Evolutionary conservation across 2,888 invertebrate genomes (phyloP).

Genomic region (Nymphalis c-album): DNA sequence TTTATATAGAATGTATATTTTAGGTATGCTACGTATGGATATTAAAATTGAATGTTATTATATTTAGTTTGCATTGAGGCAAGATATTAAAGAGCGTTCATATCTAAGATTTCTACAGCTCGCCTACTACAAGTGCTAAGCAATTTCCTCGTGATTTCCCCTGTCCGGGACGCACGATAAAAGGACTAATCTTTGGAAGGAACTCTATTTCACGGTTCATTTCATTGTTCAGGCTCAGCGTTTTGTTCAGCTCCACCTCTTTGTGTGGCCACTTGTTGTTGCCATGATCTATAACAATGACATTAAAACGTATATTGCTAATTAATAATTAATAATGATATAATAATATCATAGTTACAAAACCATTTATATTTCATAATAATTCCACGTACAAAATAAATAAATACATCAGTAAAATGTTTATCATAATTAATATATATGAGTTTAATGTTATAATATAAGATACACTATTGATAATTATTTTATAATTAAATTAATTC

Average conservation of each 20-base stretch:
- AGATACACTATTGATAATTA: too few species aligned
- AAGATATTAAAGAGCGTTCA: constrained; percentile 24
- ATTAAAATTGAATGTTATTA: not conserved
- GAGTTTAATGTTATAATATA: too few species aligned
- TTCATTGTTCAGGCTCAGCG: constrained; percentile 46
- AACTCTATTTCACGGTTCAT: constrained; percentile 74
- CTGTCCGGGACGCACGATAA: constrained; percentile 56
- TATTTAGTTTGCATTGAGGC: constrained; percentile 13
- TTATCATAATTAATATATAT: too few species aligned
- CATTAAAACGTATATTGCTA: not conserved
- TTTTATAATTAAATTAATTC: too few species aligned
- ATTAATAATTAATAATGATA: not conserved
- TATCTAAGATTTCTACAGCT: constrained; percentile 29
- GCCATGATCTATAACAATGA: too few species aligned
- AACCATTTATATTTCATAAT: too few species aligned
- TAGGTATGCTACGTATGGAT: not conserved
- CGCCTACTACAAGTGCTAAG: constrained; percentile 50
- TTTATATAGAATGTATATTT: too few species aligned
- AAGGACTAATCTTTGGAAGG: constrained; percentile 70
- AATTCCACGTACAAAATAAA: too few species aligned
- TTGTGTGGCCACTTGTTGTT: constrained; percentile 25
- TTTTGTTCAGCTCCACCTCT: constrained; percentile 26
- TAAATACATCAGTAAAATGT: too few species aligned
- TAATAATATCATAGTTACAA: too few species aligned
- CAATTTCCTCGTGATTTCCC: constrained; percentile 75